These are phyloP conservation scores for Megathymus violae DNA, from an alignment of 1,140 invertebrate genomes.

Conservation along the genomic window DNA sequence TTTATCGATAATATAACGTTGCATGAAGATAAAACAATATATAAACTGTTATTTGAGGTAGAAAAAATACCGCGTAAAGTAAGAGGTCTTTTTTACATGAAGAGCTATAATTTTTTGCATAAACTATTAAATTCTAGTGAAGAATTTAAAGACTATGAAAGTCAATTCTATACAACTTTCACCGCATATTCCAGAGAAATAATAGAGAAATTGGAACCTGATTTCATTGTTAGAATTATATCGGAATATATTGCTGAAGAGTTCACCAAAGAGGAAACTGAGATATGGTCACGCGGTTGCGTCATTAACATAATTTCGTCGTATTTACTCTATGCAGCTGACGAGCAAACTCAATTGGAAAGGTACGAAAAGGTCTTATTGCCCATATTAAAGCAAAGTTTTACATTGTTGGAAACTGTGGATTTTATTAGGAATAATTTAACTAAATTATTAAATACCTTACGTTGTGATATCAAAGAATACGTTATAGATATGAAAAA, in stretches of 20 bases:
- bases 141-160: constrained; percentile 36
- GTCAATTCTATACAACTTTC: constrained; percentile 29
- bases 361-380: constrained; percentile 50
- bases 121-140: constrained; percentile 36
- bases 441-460: constrained; percentile 30
- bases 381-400: constrained; percentile 44
- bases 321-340: constrained; percentile 45
- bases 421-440: constrained; percentile 21
- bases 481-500: constrained; percentile 44
- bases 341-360: constrained; percentile 46
- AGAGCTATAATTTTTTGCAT: constrained; percentile 54
- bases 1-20: constrained; percentile 59
- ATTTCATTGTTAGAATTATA: constrained; percentile 51
- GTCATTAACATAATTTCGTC: constrained; percentile 45
- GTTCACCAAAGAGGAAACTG: constrained; percentile 37
- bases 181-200: constrained; percentile 41
- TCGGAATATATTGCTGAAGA: constrained; percentile 44
- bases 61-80: constrained; percentile 47
- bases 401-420: constrained; percentile 40
- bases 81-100: constrained; percentile 48
- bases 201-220: constrained; percentile 46
- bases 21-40: constrained; percentile 57
- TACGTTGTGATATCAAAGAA: constrained; percentile 40
- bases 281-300: constrained; percentile 1
- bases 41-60: constrained; percentile 47